Percentiles rank a stretch among this genome's conserved stretches.
These are phyloP conservation scores for Amiota communis DNA, from an alignment of 2,888 invertebrate genomes.

Conservation along the genomic window DNA sequence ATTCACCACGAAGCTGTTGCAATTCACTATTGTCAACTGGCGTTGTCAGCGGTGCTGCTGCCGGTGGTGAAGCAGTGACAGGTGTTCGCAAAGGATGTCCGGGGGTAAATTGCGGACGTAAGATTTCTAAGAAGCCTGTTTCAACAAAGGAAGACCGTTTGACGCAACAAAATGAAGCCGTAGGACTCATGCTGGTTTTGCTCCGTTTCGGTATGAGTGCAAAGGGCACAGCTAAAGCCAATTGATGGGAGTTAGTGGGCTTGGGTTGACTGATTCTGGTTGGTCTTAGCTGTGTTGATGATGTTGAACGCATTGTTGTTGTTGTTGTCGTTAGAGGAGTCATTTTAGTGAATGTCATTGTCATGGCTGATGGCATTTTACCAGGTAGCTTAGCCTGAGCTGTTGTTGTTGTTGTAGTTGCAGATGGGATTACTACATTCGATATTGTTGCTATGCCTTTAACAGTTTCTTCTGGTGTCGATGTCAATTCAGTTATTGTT, in stretches of 20 bases:
- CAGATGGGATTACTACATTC: background rate
- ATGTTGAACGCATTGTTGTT: constrained; percentile 60
- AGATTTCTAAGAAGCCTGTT: constrained; percentile 92
- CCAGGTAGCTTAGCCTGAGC: constrained; percentile 22
- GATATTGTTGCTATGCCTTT: constrained; percentile 13
- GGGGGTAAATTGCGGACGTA: constrained; percentile 90
- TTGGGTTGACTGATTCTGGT: constrained; percentile 56
- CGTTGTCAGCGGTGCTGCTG: constrained; percentile 46
- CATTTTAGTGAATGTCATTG: background rate
- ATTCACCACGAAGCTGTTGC: constrained; percentile 79
- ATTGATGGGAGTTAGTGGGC: constrained; percentile 54
- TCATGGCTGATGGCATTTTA: background rate
- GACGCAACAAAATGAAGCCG: constrained; percentile 74
- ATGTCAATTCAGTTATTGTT: background rate
- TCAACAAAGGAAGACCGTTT: constrained; percentile 88
- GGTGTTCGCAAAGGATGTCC: constrained; percentile 85
- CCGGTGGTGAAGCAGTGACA: constrained; percentile 41
- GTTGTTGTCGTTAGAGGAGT: background rate
- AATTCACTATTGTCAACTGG: constrained; percentile 49
- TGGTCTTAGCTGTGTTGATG: constrained; percentile 65
- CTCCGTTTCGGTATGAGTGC: constrained; percentile 64
- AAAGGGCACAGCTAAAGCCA: constrained; percentile 55
- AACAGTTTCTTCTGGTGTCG: background rate
- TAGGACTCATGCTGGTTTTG: constrained; percentile 68
- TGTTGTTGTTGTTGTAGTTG: background rate